phyloP scores from a whole-genome alignment of 2,113 vertebrate genomes.

The Leptobrachium leishanense region DNA sequence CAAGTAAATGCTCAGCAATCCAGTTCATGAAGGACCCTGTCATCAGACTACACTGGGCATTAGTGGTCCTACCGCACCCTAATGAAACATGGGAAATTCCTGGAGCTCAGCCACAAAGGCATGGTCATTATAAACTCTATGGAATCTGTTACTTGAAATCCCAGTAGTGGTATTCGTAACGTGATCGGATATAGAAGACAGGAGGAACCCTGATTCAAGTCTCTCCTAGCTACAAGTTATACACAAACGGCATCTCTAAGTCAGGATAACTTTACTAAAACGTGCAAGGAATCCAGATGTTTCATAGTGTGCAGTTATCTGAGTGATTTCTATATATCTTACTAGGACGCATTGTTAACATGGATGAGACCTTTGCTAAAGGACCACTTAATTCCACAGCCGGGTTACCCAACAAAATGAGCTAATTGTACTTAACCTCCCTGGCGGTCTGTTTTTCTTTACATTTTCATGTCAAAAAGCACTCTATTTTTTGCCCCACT shows the following conservation, averaged over 20 bases:
- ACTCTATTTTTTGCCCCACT: too few species aligned
- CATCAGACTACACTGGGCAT: conserved; percentile 59
- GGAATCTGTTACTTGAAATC: conserved; percentile 57
- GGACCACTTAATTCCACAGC: too few species aligned
- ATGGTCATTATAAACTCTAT: conserved; percentile 60
- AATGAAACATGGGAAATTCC: conserved; percentile 67
- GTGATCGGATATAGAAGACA: conserved; percentile 47
- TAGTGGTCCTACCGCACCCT: conserved; percentile 63
- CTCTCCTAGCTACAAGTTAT: conserved; percentile 44
- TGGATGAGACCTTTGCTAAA: too few species aligned
- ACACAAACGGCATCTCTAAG: conserved; percentile 36
- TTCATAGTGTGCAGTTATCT: neutral
- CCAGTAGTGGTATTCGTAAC: conserved; percentile 54
- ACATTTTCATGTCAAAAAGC: too few species aligned
- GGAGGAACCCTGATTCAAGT: conserved; percentile 42
- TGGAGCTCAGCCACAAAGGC: conserved; percentile 59
- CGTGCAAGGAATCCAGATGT: conserved; percentile 15
- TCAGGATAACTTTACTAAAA: neutral
- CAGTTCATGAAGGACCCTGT: conserved; percentile 55
- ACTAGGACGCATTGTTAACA: too few species aligned
- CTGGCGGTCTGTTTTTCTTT: too few species aligned
- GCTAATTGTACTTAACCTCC: too few species aligned
- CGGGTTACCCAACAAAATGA: too few species aligned
- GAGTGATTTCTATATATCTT: too few species aligned
- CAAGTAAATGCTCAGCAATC: conserved; percentile 61